Base-by-base conservation (phyloP, 2,797 vertebrate genomes). In the Acipenser transmontanus region DNA sequence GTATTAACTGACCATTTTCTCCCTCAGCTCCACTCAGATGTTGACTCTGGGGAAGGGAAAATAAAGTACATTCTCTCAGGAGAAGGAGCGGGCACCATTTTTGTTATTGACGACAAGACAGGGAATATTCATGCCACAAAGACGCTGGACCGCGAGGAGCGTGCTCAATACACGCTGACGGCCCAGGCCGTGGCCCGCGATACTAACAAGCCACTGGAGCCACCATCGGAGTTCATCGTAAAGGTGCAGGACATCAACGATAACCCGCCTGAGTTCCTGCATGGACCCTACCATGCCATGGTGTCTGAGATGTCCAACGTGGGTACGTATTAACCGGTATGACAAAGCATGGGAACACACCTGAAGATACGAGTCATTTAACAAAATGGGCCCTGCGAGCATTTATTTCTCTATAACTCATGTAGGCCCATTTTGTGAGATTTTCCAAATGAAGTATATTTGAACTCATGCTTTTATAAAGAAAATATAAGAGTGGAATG, bases 171-270 rank as follows among this genome's bases (percentile, higher is more conserved):
- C 81, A 99, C 96, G 0, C 78, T 99, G 67, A 99, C 95, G 0
- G 97, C 97, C 56, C 97, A 99, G 79, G 97, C 96, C 0, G 96
- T 99, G 69, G 93, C 86, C 75, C 85, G 96, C 61, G 91, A 94
- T 79, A 99, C 96, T 0, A 96, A 95, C 63, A 92, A 95, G 61
- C 95, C 97, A 0, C 80, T 98, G 79, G 97, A 99, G 77, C 96
- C 97, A 0, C 96, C 97, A 0, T 98, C 96, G 0, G 94, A 98
- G 82, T 99, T 99, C 81, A 98, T 99, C 4, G 96, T 99, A 67
- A 99, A 99, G 84, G 97, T 99, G 73, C 97, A 99, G 80, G 97
- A 99, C 82, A 98, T 99, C 81, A 99, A 99, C 47, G 97, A 99
- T 82, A 99, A 99, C 80, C 96, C 96, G 0, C 97, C 97, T 0